Conservation (phyloP, 2,888 invertebrate genomes). For the Hirtodrosophila cameraria region DNA sequence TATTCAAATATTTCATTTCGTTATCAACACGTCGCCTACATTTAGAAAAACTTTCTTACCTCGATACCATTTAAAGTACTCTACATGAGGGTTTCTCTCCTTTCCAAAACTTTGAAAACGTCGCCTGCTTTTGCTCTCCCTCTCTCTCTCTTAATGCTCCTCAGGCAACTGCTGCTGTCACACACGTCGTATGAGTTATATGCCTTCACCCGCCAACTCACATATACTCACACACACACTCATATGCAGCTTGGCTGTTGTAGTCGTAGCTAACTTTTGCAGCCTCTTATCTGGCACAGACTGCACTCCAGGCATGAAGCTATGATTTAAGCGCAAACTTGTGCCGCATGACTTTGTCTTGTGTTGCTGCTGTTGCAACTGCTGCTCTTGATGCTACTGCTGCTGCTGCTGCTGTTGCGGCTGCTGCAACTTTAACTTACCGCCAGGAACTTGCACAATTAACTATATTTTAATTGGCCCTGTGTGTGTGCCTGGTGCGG, state of each 20-base stretch:
- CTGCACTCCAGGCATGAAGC: constrained; percentile 61
- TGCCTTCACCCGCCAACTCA: constrained; percentile 40
- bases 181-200: constrained; percentile 67
- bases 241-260: constrained; percentile 16
- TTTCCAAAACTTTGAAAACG: constrained; percentile 28
- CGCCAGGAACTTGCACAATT: constrained; percentile 60
- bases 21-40: constrained; percentile 29
- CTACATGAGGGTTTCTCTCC: neutral
- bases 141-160: constrained; percentile 17
- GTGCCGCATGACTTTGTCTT: constrained; percentile 47
- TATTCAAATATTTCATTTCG: constrained; percentile 40
- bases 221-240: neutral
- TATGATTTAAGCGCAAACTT: constrained; percentile 72
- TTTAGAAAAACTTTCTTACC: constrained; percentile 34
- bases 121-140: constrained; percentile 18
- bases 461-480: constrained; percentile 65
- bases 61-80: constrained; percentile 28
- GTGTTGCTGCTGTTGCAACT: constrained; percentile 4
- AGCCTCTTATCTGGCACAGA: constrained; percentile 62
- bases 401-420: constrained; percentile 9
- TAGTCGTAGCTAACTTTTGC: constrained; percentile 53
- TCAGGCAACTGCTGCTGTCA: constrained; percentile 56
- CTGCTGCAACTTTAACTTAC: constrained; percentile 46
- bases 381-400: too few species aligned
- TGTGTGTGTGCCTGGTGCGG: constrained; percentile 24